Evolutionary conservation across 2,113 vertebrate species (phyloP).

Genomic region (Balaeniceps rex): DNA sequence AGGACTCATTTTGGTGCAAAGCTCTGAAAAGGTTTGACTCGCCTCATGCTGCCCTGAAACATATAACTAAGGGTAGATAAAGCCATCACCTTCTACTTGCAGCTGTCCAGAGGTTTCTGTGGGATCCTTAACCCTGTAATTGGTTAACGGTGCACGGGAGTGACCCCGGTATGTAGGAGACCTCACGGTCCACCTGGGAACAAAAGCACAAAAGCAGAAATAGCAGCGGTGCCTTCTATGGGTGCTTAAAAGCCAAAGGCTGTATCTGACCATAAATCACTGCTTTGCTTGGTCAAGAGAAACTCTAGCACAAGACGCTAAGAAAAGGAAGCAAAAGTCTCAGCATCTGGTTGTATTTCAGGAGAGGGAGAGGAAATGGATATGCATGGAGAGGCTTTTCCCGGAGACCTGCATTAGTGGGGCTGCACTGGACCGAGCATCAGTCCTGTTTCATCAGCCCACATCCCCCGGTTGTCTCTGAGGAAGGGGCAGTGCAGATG

Average conservation of each 20-base stretch:
- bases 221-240: neutral
- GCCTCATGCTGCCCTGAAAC: neutral
- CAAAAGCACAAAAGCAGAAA: neutral
- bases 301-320: neutral
- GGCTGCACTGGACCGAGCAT: neutral
- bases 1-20: neutral
- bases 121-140: neutral
- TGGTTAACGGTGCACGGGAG: neutral
- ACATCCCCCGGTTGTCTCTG: neutral
- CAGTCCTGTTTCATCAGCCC: neutral
- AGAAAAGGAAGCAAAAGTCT: neutral
- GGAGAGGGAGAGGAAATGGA: neutral
- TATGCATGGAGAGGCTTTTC: neutral
- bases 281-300: neutral
- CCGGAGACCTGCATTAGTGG: neutral
- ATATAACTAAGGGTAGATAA: neutral
- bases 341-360: neutral
- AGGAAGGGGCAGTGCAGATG: neutral
- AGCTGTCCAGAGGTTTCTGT: neutral
- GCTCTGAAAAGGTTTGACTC: neutral
- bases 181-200: neutral
- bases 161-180: rapidly evolving
- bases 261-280: neutral
- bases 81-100: neutral
- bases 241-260: neutral